phyloP scores from a whole-genome alignment of 2,797 vertebrate genomes.

The Tamandua tetradactyla region DNA sequence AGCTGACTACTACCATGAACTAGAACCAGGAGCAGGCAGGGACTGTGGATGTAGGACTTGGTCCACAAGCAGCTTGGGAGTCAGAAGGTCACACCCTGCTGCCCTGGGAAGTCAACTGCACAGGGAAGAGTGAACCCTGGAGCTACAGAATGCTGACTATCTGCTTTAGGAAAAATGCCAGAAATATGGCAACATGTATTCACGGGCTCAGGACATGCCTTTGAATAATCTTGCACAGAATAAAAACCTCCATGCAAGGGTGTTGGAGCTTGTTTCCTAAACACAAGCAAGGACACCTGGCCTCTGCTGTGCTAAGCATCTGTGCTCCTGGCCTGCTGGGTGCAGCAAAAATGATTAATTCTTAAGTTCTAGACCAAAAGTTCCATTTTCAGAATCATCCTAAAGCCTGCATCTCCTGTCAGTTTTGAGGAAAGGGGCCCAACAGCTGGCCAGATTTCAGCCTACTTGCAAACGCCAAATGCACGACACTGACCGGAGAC shows the following conservation, averaged over 20 bases:
- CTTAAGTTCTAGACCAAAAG: background rate
- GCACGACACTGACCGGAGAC: conserved; percentile 90
- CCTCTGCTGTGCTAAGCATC: background rate
- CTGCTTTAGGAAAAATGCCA: background rate
- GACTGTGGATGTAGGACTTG: background rate
- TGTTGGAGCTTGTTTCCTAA: no score
- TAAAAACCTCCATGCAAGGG: background rate
- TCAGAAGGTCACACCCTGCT: background rate
- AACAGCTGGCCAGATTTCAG: background rate
- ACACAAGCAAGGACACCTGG: background rate
- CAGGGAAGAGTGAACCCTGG: background rate
- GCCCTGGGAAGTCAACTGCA: background rate
- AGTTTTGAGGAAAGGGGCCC: background rate
- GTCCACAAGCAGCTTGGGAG: background rate
- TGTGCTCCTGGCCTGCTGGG: background rate
- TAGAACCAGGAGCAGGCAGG: background rate
- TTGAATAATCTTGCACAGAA: background rate
- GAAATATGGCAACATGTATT: background rate
- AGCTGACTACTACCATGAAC: background rate
- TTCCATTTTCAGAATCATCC: background rate
- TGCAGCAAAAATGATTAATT: background rate
- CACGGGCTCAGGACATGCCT: background rate
- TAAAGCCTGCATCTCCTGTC: background rate
- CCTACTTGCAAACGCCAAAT: background rate
- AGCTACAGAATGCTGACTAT: background rate